Evolutionary conservation across 2,113 vertebrate genomes (phyloP).

Genomic region (Mirounga angustirostris): DNA sequence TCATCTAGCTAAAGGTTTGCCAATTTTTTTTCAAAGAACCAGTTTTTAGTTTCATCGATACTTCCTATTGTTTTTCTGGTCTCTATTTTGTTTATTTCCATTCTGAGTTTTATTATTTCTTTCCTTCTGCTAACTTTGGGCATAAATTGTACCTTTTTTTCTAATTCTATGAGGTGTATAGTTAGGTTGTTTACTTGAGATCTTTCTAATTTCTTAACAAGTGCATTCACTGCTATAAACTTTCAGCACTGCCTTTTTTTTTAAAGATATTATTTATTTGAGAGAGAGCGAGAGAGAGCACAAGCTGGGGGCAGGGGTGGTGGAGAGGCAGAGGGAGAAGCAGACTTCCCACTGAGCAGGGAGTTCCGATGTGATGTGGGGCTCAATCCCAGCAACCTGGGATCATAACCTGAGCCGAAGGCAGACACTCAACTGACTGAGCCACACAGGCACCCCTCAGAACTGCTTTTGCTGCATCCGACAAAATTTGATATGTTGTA

Average conservation of each 20-base stretch:
- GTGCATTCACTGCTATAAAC: background rate
- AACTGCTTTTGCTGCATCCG: background rate
- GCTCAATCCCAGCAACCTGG: no score
- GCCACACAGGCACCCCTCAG: background rate
- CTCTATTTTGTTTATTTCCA: background rate
- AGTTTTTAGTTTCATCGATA: background rate
- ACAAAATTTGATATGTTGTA: background rate
- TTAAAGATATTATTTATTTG: no score
- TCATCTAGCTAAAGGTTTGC: background rate
- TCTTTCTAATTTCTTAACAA: background rate
- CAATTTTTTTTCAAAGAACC: background rate
- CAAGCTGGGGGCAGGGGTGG: no score
- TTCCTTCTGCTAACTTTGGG: background rate
- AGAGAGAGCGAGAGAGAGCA: no score
- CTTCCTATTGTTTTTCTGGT: background rate
- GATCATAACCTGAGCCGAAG: no score
- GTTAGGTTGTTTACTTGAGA: background rate
- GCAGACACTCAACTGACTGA: no score
- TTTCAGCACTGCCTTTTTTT: background rate
- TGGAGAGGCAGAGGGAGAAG: no score
- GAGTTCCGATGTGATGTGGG: no score
- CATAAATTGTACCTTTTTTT: background rate
- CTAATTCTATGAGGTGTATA: background rate
- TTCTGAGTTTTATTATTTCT: background rate
- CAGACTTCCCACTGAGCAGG: no score